A percentile compares a stretch with the other conserved stretches of the same genome.
Evolutionary conservation across 2,113 vertebrate species (phyloP).

Genomic region (Leptodactylus fuscus): DNA sequence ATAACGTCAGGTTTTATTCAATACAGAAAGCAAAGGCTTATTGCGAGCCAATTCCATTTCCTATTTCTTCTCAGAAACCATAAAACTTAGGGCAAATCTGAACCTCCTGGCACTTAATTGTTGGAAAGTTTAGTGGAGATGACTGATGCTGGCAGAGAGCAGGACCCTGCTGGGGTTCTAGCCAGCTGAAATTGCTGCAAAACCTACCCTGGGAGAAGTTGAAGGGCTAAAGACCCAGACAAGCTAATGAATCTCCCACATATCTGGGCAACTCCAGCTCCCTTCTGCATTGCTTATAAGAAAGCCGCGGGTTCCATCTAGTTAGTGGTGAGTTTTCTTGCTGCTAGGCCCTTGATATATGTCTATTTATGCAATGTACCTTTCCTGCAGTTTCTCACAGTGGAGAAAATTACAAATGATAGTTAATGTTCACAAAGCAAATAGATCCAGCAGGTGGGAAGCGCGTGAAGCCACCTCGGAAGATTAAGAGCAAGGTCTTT

Average conservation of each 20-base stretch:
- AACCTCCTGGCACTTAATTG: slow-evolving; percentile 18
- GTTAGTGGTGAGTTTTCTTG: slow-evolving; percentile 2
- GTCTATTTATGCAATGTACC: slow-evolving; percentile 24
- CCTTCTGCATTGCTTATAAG: background rate
- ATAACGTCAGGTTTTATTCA: slow-evolving; percentile 7
- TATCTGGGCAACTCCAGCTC: background rate
- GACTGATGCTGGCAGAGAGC: slow-evolving; percentile 26
- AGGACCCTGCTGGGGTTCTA: slow-evolving; percentile 1
- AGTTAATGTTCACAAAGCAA: slow-evolving; percentile 46
- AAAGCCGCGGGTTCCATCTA: slow-evolving; percentile 31
- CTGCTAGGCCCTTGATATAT: slow-evolving; percentile 5
- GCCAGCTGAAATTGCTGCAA: background rate
- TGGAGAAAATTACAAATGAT: slow-evolving; percentile 54
- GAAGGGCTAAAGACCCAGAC: slow-evolving; percentile 19
- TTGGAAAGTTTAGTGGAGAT: slow-evolving; percentile 17
- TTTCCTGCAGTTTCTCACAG: slow-evolving; percentile 13
- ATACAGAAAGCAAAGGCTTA: background rate
- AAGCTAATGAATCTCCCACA: slow-evolving; percentile 33
- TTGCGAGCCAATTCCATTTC: background rate
- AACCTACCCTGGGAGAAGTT: slow-evolving; percentile 7
- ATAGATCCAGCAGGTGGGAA: slow-evolving; percentile 46
- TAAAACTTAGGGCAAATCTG: background rate
- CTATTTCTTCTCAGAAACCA: background rate
- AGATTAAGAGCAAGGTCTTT: slow-evolving; percentile 41
- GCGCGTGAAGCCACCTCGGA: background rate